Evolutionary conservation across 2,888 invertebrate species (phyloP).

Genomic region (Choreutis nemorana): DNA sequence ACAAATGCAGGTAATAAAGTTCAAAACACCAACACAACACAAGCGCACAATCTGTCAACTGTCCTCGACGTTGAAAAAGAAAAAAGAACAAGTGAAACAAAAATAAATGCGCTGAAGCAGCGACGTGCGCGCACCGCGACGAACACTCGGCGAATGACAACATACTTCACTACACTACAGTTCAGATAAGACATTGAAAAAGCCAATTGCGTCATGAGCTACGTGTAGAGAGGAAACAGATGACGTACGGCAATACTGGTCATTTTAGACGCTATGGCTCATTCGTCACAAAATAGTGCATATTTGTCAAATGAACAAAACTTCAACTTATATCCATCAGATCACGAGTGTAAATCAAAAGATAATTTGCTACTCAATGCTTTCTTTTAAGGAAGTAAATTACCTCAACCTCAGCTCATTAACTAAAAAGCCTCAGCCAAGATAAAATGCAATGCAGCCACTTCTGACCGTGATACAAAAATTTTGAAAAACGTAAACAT

Average conservation of each 20-base stretch:
- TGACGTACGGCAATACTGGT: conserved; percentile 55
- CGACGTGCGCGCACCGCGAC: conserved; percentile 51
- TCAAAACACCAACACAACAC: conserved; percentile 54
- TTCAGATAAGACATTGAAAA: conserved; percentile 67
- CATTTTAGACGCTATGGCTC: conserved; percentile 45
- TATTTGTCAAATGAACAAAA: no score
- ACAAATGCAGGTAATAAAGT: conserved; percentile 38
- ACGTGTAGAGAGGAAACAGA: conserved; percentile 47
- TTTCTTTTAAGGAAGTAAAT: no score
- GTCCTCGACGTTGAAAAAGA: conserved; percentile 53
- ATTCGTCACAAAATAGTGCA: conserved; percentile 29
- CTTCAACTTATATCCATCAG: no score
- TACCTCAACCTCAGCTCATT: no score
- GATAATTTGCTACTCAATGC: no score
- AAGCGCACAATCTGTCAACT: conserved; percentile 51
- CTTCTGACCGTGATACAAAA: no score
- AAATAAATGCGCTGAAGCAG: conserved; percentile 35
- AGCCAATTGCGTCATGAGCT: conserved; percentile 64
- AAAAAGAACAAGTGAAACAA: conserved; percentile 47
- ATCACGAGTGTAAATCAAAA: no score
- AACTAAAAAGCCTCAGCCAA: no score
- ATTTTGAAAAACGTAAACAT: no score
- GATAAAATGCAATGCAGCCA: no score
- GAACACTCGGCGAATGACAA: conserved; percentile 58
- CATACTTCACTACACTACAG: conserved; percentile 55